Evolutionary conservation across 1,140 invertebrate genomes (phyloP), one percentile per base, ranked within the genome.

Genomic region (Drosophila sp.): DNA sequence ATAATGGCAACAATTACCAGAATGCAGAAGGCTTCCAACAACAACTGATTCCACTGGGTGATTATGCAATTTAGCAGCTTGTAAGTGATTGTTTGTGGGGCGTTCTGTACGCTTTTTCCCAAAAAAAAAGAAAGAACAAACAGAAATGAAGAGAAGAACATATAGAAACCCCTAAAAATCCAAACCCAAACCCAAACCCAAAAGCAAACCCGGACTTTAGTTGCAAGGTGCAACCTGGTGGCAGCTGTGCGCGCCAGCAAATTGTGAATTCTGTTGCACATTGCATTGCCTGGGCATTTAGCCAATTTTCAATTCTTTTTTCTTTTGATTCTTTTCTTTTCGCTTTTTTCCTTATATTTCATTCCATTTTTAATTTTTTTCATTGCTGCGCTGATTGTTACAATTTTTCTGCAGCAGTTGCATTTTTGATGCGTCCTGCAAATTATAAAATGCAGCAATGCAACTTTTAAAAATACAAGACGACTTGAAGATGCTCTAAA

Each of bases 51-150:
- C 73, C 76, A 83, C 72, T 63, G 74, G 76, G 78, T 80, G 83
- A 89, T 89, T 89, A 89, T 89, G 84, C 84, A 89, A 89, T 89
- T 89, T 89, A 89, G 84, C 83, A 89, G 84, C 83, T 89, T 89
- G 83, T 89, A 89, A 89, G 83, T 89, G 83, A 89, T 89, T 89
- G 84, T 89, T 89, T 89, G 83, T 89, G 79, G 83, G 83, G 83
- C 83, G 83, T 89, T 84, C 59, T 79, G 76, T 48, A 71, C 71
- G 41, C 27, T 36, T n/a, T 9, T 34, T 21, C 32, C 40, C 62
- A 13, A 21, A 18, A 29, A 2, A 16, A 43, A 7, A 36, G 14
- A 6, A 11, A 16, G 29, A 13, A 27, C n/a, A 7, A 38, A 1
- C 16, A 25, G 34, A 16, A 18, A 34, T n/a, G n/a, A n/a, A n/a